phyloP scores from a whole-genome alignment of 2,888 invertebrate genomes.

The Aproaerema taeniolella region DNA sequence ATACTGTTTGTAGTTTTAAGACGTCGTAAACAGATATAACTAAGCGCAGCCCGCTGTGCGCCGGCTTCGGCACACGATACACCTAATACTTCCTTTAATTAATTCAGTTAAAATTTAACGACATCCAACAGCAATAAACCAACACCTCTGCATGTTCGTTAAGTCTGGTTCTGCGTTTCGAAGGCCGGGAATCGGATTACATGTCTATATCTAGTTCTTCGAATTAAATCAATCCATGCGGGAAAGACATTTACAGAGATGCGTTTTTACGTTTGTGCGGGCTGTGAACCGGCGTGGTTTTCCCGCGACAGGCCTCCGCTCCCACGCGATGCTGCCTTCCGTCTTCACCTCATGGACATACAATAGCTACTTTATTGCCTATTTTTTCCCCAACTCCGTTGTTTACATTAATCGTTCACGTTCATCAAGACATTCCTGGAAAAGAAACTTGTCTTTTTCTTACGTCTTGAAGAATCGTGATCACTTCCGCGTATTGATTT shows the following conservation, averaged over 20 bases:
- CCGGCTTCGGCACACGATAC: neutral
- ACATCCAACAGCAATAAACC: slow-evolving; percentile 34
- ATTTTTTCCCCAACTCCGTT: slow-evolving; percentile 60
- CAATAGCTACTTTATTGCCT: slow-evolving; percentile 60
- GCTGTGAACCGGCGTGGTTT: slow-evolving; percentile 50
- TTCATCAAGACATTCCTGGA: slow-evolving; percentile 57
- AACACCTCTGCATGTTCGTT: slow-evolving; percentile 24
- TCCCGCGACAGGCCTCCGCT: slow-evolving; percentile 54
- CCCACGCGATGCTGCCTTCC: slow-evolving; percentile 65
- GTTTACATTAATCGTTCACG: slow-evolving; percentile 54
- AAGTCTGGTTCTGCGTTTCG: slow-evolving; percentile 25
- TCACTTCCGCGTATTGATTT: slow-evolving; percentile 57
- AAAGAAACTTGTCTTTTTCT: slow-evolving; percentile 60
- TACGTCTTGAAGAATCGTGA: slow-evolving; percentile 46
- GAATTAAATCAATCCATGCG: slow-evolving; percentile 16
- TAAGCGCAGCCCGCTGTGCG: slow-evolving; percentile 9
- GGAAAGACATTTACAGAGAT: slow-evolving; percentile 15
- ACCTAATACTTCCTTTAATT: slow-evolving; percentile 32
- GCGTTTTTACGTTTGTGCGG: slow-evolving; percentile 26
- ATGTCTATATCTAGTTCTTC: slow-evolving; percentile 21
- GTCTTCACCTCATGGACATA: slow-evolving; percentile 52
- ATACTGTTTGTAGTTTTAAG: slow-evolving; percentile 18
- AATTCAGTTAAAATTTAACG: slow-evolving; percentile 30
- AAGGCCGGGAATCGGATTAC: slow-evolving; percentile 19
- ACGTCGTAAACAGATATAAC: slow-evolving; percentile 42